Percentiles rank a stretch among this genome's conserved stretches.
phyloP scores from a whole-genome alignment of 2,888 invertebrate genomes.

The Frankliniella fusca region DNA sequence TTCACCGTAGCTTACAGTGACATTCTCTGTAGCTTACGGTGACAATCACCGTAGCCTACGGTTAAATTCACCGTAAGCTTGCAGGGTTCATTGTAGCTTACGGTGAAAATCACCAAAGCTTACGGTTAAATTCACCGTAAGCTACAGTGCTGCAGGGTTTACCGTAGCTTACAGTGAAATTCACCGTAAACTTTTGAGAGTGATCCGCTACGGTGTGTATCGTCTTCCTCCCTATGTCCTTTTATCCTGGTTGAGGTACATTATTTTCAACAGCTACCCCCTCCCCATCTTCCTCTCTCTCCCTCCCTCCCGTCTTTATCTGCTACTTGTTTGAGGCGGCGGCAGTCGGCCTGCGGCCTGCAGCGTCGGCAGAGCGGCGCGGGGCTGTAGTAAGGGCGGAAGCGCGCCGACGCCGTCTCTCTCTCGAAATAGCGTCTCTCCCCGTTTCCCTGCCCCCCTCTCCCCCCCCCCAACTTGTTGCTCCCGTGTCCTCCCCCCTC shows the following conservation, averaged over 20 bases:
- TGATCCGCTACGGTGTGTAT: no score
- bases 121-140: no score
- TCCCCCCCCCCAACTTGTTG: background rate
- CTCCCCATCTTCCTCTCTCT: background rate
- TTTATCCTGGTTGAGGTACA: no score
- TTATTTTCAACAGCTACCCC: background rate
- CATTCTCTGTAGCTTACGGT: no score
- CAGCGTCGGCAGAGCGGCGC: background rate
- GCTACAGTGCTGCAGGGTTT: no score
- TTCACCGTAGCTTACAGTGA: no score
- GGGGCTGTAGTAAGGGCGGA: background rate
- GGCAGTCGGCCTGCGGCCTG: background rate
- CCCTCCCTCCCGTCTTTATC: background rate
- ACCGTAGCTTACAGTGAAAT: no score
- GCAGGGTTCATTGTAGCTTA: no score
- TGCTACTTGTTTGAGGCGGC: background rate
- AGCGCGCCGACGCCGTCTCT: background rate
- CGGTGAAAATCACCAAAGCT: no score
- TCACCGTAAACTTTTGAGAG: no score
- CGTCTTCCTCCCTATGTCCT: background rate
- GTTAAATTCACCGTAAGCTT: no score
- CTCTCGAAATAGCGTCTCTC: constrained; percentile 3
- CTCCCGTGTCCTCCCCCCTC: background rate
- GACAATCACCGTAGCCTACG: no score
- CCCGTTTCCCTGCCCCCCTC: background rate